Base-by-base conservation (phyloP, 2,888 invertebrate species). In the Lampropteryx suffumata region DNA sequence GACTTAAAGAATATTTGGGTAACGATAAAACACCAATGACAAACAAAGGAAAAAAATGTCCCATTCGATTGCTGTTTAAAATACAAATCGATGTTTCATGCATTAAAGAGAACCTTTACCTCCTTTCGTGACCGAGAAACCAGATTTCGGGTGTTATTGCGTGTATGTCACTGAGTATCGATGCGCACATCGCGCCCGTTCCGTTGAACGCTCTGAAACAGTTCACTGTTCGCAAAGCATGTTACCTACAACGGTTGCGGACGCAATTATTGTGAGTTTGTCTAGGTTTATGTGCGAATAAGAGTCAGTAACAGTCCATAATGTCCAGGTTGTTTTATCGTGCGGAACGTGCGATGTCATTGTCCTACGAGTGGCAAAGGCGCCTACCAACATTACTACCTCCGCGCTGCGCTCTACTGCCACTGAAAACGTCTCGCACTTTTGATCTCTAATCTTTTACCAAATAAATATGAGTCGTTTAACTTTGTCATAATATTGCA, bases 291-390 rank as follows among this genome's bases (percentile, higher is more conserved):
- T 65, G 69, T 74, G 67, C 74, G 53, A 57, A 63, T 79, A 78
- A 78, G 77, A 73, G 76, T 65, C 73, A 69, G 71, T 69, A 74
- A 71, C 71, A 74, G 72, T 77, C 79, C 74, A 75, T 84, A 81
- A 80, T 76, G 81, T 85, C 78, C 82, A 84, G 84, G 80, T 79
- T 81, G 79, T 78, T 88, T 85, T 85, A 85, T 85, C 82, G 86
- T 84, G 86, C 85, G 85, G 85, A 88, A 88, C 87, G 83, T 76
- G 77, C 80, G 79, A 84, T 86, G 88, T 89, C 88, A 88, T 88
- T 87, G 89, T 89, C 88, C 89, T 84, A 72, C 69, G 74, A 73
- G 78, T 68, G 73, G 73, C 73, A 62, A 71, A 68, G 73, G 76
- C 74, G 71, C 76, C 71, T 75, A 76, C 61, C 50, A 56, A 36